phyloP scores from a whole-genome alignment of 2,113 vertebrate genomes.

The Eurystomus gularis region DNA sequence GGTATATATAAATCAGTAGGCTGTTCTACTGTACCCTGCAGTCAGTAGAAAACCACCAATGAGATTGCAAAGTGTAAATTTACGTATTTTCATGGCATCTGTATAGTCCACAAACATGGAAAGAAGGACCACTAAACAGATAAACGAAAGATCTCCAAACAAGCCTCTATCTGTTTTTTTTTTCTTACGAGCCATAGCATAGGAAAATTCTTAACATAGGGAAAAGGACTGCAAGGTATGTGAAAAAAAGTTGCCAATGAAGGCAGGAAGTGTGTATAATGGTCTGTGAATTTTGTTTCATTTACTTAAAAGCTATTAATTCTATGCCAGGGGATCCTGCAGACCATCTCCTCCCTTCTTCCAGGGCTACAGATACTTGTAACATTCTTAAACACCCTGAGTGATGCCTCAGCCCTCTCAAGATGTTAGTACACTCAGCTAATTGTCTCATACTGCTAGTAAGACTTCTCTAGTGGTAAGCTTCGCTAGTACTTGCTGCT shows the following conservation, averaged over 20 bases:
- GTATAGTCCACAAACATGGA: neutral
- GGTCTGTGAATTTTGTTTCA: neutral
- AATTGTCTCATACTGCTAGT: neutral
- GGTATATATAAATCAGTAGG: neutral
- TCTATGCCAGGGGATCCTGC: neutral
- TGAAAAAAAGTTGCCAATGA: neutral
- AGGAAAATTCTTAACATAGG: neutral
- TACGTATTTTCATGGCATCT: fast-evolving
- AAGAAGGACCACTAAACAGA: neutral
- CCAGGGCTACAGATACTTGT: neutral
- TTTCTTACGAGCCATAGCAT: neutral
- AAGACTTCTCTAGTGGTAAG: neutral
- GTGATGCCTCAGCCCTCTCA: neutral
- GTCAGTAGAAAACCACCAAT: fast-evolving
- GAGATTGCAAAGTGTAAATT: neutral
- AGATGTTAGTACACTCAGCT: neutral
- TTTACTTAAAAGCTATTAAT: neutral
- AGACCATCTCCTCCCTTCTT: neutral
- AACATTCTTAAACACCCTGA: neutral
- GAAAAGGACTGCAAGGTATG: neutral
- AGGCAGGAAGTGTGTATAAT: neutral
- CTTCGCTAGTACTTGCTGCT: neutral
- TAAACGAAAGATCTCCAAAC: neutral
- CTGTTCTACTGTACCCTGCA: neutral
- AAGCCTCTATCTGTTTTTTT: neutral